phyloP scores from a whole-genome alignment of 2,113 vertebrate species.

The Stegostoma tigrinum region DNA sequence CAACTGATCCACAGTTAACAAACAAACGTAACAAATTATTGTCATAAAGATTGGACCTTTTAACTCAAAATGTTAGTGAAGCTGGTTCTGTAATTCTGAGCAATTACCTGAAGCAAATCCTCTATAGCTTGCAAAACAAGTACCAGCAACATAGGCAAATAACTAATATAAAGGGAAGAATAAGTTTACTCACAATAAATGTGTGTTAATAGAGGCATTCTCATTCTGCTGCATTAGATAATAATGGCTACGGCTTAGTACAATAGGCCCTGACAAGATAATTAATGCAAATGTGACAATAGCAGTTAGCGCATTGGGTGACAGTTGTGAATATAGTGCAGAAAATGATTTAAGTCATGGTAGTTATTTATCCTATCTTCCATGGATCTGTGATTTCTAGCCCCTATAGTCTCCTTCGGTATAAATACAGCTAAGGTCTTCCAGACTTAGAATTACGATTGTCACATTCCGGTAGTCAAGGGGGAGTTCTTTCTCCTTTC shows the following conservation, averaged over 20 bases:
- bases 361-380: neutral
- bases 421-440: neutral
- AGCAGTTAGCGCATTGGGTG: neutral
- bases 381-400: neutral
- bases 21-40: neutral
- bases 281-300: neutral
- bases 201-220: neutral
- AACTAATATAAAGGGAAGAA: neutral
- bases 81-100: neutral
- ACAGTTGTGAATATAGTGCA: neutral
- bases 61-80: neutral
- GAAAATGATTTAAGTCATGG: neutral
- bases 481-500: neutral
- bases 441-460: neutral
- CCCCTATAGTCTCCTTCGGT: neutral
- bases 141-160: neutral
- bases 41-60: neutral
- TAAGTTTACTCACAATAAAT: neutral
- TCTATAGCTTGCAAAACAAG: neutral
- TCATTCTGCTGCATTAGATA: neutral
- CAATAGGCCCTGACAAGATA: neutral
- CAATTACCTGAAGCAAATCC: neutral
- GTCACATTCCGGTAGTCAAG: neutral
- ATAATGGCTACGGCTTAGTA: neutral
- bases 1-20: neutral